Evolutionary conservation across 2,888 invertebrate species (phyloP), one percentile per base, ranked within the genome.

Genomic region (Callinectes sapidus): DNA sequence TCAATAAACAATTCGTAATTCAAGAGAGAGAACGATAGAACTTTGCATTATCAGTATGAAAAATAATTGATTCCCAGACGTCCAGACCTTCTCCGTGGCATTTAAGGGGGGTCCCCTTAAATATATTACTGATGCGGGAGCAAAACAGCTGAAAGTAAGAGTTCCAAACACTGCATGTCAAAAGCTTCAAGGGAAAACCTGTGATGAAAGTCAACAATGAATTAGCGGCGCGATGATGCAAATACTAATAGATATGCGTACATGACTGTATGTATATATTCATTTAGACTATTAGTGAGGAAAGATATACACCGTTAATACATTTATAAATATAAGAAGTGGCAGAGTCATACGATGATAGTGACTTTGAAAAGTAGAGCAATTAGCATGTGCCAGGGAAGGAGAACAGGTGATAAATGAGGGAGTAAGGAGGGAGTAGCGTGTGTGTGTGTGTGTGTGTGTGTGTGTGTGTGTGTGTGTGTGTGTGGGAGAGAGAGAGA

Each of bases 401-500:
- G 35, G 81, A 35, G 35, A 3, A 35, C 35, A 35, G 32, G 35
- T 35, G 81, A 35, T 23, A 13, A 35, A 81, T 32, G 32, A 81
- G n/a, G 81, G 2, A 16, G n/a, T 3, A 81, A 2, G 16, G 81
- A 81, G 81, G 6, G 81, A 81, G 35, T 3, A n/a, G n/a, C n/a
- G 81, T 32, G 77, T 32, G 35, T 16, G 81, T 35, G 35, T 16
- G 81, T 35, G 81, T 16, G 71, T 28, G 71, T 28, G 71, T 28
- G 71, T 3, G 81, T 32, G 77, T 3, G 81, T 32, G 77, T 32
- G 35, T 16, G 81, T 35, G 35, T 16, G 81, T 35, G 81, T 16
- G 71, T 28, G 71, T 28, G 71, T 28, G 71, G 28, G 71, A 71
- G 71, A 71, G 71, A 71, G 71, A 71, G 71, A 61, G 61, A 61